Evolutionary conservation across 2,113 vertebrate species (phyloP).

Genomic region (Synodontis membranacea): DNA sequence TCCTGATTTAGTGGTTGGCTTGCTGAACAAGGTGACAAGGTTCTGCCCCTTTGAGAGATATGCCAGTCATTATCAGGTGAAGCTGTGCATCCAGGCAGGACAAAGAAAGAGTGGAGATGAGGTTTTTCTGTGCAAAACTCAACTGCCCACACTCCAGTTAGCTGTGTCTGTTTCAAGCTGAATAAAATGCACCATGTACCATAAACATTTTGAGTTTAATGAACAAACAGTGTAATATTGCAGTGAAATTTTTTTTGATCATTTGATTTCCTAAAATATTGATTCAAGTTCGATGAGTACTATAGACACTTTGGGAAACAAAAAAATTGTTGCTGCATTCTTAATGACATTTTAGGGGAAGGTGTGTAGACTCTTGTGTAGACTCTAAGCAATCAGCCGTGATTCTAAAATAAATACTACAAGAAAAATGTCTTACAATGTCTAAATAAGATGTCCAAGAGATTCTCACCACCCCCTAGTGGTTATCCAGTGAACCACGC

Average conservation of each 20-base stretch:
- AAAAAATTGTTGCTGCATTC: background rate
- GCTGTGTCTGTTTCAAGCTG: background rate
- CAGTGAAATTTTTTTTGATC: background rate
- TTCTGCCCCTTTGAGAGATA: too few species aligned
- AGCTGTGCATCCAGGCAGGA: too few species aligned
- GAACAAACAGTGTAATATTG: background rate
- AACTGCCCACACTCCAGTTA: background rate
- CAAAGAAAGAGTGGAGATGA: too few species aligned
- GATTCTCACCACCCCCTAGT: background rate
- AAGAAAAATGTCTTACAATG: background rate
- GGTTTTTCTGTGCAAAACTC: too few species aligned
- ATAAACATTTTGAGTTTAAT: background rate
- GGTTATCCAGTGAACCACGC: background rate
- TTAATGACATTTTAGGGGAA: background rate
- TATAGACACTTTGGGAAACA: background rate
- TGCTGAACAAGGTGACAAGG: too few species aligned
- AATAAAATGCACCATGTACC: background rate
- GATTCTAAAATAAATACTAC: background rate
- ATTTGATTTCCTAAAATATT: background rate
- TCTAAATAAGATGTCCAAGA: background rate
- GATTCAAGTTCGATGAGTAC: background rate
- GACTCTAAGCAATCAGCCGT: background rate
- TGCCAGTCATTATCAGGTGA: too few species aligned
- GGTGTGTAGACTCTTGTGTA: background rate
- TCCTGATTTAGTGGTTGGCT: too few species aligned